Evolutionary conservation across 2,113 vertebrate genomes (phyloP), one percentile per base, ranked within the genome.

Genomic region (Pogona vitticeps): DNA sequence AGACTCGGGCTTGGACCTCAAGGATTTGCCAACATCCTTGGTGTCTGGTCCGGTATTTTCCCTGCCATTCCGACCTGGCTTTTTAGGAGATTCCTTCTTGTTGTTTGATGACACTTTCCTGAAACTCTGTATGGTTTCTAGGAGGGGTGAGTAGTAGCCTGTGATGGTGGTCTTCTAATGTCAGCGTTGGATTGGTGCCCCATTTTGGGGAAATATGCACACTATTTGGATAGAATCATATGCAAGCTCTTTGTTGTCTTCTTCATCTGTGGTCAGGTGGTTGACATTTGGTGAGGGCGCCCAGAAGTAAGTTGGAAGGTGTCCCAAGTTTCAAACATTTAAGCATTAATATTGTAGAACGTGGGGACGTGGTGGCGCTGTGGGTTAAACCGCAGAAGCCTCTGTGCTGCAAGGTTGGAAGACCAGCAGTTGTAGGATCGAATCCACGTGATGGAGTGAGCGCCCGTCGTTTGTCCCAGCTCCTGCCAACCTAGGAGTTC

Each of bases 261-360:
- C 33, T 36, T 38, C 81, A 52, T 52, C 5, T 71, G 33, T 71
- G 46, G 46, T 52, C 23, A 59, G 33, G 26, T 75, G 36, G 28
- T 72, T 31, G 68, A 40, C 52, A 31, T 26, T 56, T 26, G 33
- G 46, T 38, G 1, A 3, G 14, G 36, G 23, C 36, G 4, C 17
- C 70, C 5, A 61, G 82, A 73, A 73, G 33, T 28, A 52, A 73
- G 17, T 26, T 36, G 31, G 58, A 26, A 33, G 21, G 21, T 12
- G 6, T n/a, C 5, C 26, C 33, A n/a, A 82, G 40, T 18, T 36
- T 31, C 20, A 31, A 82, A 76, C 13, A 3, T 17, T 76, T 31
- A 52, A 68, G n/a, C 12, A 82, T 26, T 33, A 76, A 33, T 67
- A 26, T 36, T 61, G 13, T 90, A 89, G 88, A 82, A 70, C n/a